A percentile compares a stretch with the other conserved stretches of the same genome.
These are phyloP conservation scores for Colinus virginianus DNA, from an alignment of 2,113 vertebrate genomes.

Conservation along the genomic window DNA sequence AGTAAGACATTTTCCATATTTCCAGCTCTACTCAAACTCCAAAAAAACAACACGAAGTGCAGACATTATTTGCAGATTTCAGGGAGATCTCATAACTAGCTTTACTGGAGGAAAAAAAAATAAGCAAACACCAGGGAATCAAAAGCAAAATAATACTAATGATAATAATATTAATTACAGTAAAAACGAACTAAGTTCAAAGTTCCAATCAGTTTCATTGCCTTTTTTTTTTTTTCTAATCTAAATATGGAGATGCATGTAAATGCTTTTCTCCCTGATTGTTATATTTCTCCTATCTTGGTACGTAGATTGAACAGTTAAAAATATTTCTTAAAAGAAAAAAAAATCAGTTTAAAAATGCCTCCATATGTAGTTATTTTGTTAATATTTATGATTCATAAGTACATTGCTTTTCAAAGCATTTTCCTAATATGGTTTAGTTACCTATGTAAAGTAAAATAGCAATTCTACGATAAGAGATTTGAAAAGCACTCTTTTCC, in stretches of 20 bases:
- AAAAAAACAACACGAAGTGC: background rate
- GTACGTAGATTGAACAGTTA: background rate
- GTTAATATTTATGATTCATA: background rate
- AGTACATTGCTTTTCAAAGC: background rate
- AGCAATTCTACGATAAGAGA: background rate
- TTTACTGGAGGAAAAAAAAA: background rate
- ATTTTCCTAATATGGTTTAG: background rate
- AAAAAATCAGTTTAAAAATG: background rate
- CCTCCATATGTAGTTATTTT: background rate
- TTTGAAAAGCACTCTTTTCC: background rate
- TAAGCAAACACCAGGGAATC: background rate
- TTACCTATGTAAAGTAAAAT: background rate
- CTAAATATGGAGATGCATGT: background rate
- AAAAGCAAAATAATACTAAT: background rate
- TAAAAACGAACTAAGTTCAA: constrained; percentile 2
- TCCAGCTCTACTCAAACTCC: background rate
- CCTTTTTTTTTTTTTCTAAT: background rate
- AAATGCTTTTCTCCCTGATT: background rate
- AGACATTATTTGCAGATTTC: too few species aligned
- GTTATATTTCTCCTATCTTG: background rate
- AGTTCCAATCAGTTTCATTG: background rate
- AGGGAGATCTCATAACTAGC: background rate
- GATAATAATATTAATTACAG: background rate
- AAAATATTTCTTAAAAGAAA: background rate
- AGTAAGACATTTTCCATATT: background rate